Percentiles rank a stretch among this genome's conserved stretches.
These are phyloP conservation scores for Eilema griseolum DNA, from an alignment of 2,888 invertebrate genomes.

Conservation along the genomic window DNA sequence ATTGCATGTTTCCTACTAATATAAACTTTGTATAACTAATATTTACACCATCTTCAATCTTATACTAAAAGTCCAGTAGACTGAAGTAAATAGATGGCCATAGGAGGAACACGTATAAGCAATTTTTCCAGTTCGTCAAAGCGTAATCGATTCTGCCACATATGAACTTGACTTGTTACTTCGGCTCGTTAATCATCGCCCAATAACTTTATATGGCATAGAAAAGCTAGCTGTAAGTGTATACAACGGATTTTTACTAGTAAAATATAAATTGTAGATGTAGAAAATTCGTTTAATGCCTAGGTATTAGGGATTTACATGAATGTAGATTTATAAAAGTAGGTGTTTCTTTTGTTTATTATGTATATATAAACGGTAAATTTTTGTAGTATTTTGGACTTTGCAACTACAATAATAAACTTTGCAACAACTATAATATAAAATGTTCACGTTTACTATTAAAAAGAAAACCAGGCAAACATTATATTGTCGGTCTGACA, in stretches of 20 bases:
- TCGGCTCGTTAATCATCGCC: conserved; percentile 52
- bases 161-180: conserved; percentile 54
- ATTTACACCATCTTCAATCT: background rate
- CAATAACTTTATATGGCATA: conserved; percentile 38
- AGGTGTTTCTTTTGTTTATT: background rate
- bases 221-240: conserved; percentile 16
- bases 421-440: too few relatives aligned
- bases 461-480: too few relatives aligned
- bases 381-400: background rate
- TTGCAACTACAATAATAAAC: too few relatives aligned
- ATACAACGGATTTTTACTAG: conserved; percentile 11
- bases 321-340: background rate
- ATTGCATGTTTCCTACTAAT: background rate
- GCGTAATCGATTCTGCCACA: conserved; percentile 55
- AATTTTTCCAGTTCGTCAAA: conserved; percentile 52
- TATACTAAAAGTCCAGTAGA: conserved; percentile 2
- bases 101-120: conserved; percentile 40
- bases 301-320: background rate
- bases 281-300: background rate
- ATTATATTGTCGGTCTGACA: background rate
- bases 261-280: conserved; percentile 16
- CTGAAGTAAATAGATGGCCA: conserved; percentile 13
- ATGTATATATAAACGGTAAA: too few relatives aligned
- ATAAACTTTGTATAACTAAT: background rate
- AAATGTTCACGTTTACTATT: too few relatives aligned